Evolutionary conservation across 2,797 vertebrate species (phyloP).

Genomic region (Cossypha niveicapilla): DNA sequence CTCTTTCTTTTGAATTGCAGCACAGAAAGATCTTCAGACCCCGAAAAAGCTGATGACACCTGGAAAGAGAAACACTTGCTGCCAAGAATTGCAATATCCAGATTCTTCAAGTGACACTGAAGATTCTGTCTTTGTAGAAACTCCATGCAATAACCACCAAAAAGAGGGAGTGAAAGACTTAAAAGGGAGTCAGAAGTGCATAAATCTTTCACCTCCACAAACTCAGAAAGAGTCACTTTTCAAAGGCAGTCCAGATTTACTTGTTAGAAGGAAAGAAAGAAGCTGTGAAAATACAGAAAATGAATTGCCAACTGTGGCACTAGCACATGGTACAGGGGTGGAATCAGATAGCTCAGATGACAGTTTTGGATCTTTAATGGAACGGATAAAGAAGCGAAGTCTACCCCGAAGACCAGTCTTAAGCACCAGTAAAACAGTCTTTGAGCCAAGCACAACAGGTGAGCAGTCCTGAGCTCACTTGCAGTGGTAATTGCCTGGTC

Average conservation of each 20-base stretch:
- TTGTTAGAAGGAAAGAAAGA: background rate
- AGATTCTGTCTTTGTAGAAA: conserved; percentile 73
- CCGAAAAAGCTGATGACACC: background rate
- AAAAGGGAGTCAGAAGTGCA: background rate
- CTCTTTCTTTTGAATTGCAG: conserved; percentile 16
- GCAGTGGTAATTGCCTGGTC: background rate
- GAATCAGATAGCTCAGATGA: conserved; percentile 78
- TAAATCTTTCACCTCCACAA: background rate
- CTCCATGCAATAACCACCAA: conserved; percentile 64
- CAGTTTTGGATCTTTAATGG: conserved; percentile 81
- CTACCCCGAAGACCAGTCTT: background rate
- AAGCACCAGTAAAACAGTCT: background rate
- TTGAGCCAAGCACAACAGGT: conserved; percentile 8
- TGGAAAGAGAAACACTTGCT: conserved; percentile 31
- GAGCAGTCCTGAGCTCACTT: background rate
- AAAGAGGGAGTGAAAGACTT: background rate
- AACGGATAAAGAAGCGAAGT: conserved; percentile 73
- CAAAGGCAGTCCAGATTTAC: background rate
- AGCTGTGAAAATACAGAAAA: background rate
- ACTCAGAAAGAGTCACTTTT: background rate
- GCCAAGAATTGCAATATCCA: conserved; percentile 55
- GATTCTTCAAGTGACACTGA: conserved; percentile 79
- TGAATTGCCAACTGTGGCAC: background rate
- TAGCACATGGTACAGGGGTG: rapidly evolving
- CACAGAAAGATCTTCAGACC: background rate